Evolutionary conservation across 2,888 invertebrate species (phyloP).

Genomic region (Synergus laeviventris): DNA sequence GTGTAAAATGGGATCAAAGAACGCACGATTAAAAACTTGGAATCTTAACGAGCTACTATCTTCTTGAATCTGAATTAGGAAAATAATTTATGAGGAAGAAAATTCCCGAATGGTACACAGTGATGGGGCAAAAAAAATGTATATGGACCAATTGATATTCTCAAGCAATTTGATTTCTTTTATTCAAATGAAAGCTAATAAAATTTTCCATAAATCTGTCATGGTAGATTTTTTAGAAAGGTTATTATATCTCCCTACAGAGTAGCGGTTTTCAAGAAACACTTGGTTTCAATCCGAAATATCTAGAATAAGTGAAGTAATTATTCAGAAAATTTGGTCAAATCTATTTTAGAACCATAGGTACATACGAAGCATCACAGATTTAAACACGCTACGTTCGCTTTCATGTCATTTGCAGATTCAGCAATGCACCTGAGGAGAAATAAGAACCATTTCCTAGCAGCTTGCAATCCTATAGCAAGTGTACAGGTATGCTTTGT

Average conservation of each 20-base stretch:
- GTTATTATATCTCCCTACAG: too few species aligned
- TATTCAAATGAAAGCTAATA: too few species aligned
- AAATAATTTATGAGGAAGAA: neutral
- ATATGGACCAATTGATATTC: too few species aligned
- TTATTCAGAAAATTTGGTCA: too few species aligned
- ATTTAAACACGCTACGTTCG: conserved; percentile 42
- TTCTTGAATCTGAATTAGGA: neutral
- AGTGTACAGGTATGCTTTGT: neutral
- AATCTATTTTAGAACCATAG: neutral
- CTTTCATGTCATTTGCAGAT: conserved; percentile 49
- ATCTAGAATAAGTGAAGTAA: too few species aligned
- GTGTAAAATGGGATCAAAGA: neutral
- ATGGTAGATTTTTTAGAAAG: too few species aligned
- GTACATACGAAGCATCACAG: neutral
- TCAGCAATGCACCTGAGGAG: conserved; percentile 45
- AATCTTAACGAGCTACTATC: neutral
- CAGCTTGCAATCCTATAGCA: conserved; percentile 44
- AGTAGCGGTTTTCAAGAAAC: too few species aligned
- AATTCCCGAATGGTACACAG: neutral
- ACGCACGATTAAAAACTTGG: neutral
- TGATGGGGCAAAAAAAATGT: too few species aligned
- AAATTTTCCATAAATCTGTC: too few species aligned
- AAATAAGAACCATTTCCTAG: conserved; percentile 37
- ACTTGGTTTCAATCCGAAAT: too few species aligned
- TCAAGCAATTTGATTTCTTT: too few species aligned